Percentiles rank a stretch among this genome's conserved stretches.
Evolutionary conservation across 2,113 vertebrate genomes (phyloP).

Genomic region (Bombycilla garrulus): DNA sequence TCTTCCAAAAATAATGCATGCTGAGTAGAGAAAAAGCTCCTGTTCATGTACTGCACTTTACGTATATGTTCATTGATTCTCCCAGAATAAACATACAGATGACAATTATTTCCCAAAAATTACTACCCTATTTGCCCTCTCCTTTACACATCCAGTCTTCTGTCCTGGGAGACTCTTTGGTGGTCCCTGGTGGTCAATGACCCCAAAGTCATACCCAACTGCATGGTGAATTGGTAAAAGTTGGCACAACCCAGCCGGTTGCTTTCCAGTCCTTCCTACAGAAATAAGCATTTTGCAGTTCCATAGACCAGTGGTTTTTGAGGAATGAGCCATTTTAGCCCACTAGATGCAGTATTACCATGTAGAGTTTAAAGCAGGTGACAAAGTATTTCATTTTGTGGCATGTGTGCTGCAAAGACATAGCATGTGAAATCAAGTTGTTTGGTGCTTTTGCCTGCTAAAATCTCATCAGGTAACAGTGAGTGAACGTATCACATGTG

Average conservation of each 20-base stretch:
- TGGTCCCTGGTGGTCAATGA: background rate
- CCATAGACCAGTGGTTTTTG: background rate
- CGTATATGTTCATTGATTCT: background rate
- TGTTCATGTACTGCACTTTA: accelerated
- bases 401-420: background rate
- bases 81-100: background rate
- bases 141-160: background rate
- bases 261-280: background rate
- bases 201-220: too few relatives aligned
- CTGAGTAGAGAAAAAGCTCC: background rate
- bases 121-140: background rate
- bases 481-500: accelerated
- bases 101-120: background rate
- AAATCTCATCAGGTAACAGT: background rate
- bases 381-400: background rate
- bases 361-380: background rate
- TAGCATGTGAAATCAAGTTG: background rate
- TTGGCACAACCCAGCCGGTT: background rate
- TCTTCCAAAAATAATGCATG: background rate
- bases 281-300: background rate
- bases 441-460: background rate
- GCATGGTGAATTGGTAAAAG: background rate
- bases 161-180: background rate
- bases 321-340: background rate
- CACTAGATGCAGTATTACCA: background rate